Base-by-base conservation (phyloP, 2,113 vertebrate genomes). In the Stigmatopora nigra region DNA sequence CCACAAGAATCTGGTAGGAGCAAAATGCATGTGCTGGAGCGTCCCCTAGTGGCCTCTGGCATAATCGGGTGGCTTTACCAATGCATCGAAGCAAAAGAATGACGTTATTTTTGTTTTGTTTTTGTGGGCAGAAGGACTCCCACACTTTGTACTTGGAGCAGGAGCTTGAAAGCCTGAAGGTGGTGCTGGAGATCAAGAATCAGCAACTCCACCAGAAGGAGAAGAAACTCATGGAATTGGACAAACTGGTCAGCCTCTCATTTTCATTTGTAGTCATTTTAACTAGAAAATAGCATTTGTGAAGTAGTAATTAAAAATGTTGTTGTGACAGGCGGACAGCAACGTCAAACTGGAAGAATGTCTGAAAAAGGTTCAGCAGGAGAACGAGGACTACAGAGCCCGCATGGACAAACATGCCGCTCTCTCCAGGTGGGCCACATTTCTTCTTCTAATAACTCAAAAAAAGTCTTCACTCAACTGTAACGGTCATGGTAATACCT, bases 101-200 rank as follows among this genome's bases (percentile, higher is more conserved):
- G 13, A 20, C 15, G 6, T 6, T 31, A 1, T 31, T n/a, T 10
- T 3, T 22, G 6, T 64, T 3, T 61, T 59, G 12, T 41, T 41
- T 56, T 4, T 67, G 17, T 49, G 8, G 55, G 67, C 86, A 97
- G 94, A 95, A 94, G 90, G 94, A 92, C 69, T 91, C 94, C 0
- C 93, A 93, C 82, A 88, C 93, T 0, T 85, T 95, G 82, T 98
- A 95, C 71, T 86, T 99, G 84, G 92, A 98, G 86, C 94, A 94
- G 73, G 97, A 99, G 76, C 84, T 99, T 77, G 95, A 98, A 78
- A 98, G 96, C 78, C 84, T 99, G 76, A 97, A 94, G 85, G 97
- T 95, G 7, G 97, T 99, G 67, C 70, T 99, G 67, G 96, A 99
- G 65, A 94, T 99, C 61, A 99, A 95, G 88, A 98, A 93, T 58